Evolutionary conservation across 2,888 invertebrate species (phyloP).

Genomic region (Xanthia togata): DNA sequence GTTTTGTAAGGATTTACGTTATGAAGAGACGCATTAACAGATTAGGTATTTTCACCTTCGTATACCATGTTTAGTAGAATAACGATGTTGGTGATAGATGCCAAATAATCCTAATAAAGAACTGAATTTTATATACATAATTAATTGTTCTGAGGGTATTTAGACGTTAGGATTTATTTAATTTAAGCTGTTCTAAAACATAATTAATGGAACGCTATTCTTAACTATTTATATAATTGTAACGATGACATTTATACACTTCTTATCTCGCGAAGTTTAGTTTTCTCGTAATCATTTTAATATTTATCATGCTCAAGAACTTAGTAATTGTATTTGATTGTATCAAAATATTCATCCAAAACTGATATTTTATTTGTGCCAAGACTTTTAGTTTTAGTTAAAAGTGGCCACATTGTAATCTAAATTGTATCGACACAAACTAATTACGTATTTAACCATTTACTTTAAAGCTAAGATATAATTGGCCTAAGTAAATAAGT

Average conservation of each 20-base stretch:
- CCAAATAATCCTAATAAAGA: slow-evolving; percentile 91
- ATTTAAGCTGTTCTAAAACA: slow-evolving; percentile 77
- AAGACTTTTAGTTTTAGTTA: slow-evolving; percentile 84
- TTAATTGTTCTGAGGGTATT: slow-evolving; percentile 90
- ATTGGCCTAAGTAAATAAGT: slow-evolving; percentile 88
- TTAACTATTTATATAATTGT: slow-evolving; percentile 73
- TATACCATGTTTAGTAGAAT: slow-evolving; percentile 89
- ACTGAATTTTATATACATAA: slow-evolving; percentile 90
- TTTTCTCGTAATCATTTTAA: slow-evolving; percentile 63
- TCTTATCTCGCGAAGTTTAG: slow-evolving; percentile 51
- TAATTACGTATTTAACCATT: slow-evolving; percentile 77
- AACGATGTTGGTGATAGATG: slow-evolving; percentile 89
- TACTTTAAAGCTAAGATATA: slow-evolving; percentile 76
- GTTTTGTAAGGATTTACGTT: slow-evolving; percentile 81
- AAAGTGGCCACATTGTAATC: slow-evolving; percentile 75
- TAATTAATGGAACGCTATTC: slow-evolving; percentile 71
- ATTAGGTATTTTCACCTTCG: slow-evolving; percentile 88
- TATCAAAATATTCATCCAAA: slow-evolving; percentile 73
- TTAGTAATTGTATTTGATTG: slow-evolving; percentile 70
- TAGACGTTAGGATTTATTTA: slow-evolving; percentile 86
- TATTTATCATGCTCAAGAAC: slow-evolving; percentile 78
- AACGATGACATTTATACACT: slow-evolving; percentile 57
- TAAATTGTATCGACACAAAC: slow-evolving; percentile 72
- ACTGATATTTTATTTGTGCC: slow-evolving; percentile 87
- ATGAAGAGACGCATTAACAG: slow-evolving; percentile 83